phyloP scores from a whole-genome alignment of 2,797 vertebrate genomes.

The Periparus ater region DNA sequence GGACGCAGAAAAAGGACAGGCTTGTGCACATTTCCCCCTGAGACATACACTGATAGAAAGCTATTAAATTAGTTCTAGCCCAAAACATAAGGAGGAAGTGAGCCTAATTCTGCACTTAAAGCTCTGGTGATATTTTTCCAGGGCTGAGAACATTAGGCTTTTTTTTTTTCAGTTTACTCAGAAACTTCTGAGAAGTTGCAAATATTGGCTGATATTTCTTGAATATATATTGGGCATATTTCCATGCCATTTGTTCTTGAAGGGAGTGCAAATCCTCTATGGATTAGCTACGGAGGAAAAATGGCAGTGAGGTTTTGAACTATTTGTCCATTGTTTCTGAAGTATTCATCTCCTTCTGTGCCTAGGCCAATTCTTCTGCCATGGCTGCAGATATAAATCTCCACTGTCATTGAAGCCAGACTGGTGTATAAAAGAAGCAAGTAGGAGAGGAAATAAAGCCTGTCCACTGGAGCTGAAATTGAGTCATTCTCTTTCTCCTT shows the following conservation, averaged over 20 bases:
- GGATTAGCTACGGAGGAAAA: background rate
- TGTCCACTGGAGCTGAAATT: background rate
- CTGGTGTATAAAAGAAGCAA: background rate
- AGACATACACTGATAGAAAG: background rate
- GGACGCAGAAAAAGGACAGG: background rate
- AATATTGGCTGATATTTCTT: conserved; percentile 38
- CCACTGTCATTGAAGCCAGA: background rate
- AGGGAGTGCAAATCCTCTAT: background rate
- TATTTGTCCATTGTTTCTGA: background rate
- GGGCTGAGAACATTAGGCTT: background rate
- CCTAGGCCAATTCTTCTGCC: background rate
- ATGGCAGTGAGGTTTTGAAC: background rate
- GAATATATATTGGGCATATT: background rate
- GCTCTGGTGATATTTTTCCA: conserved; percentile 10
- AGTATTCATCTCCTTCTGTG: background rate
- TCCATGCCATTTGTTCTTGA: background rate
- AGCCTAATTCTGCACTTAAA: background rate
- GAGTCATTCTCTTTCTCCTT: conserved; percentile 2
- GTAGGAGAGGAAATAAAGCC: conserved; percentile 4
- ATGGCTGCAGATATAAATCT: background rate
- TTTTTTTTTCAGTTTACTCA: background rate
- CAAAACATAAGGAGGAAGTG: background rate
- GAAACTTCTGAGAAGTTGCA: background rate
- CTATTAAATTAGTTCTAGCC: background rate
- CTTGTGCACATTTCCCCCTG: background rate